Evolutionary conservation across 2,113 vertebrate species (phyloP), one percentile per base, ranked within the genome.

Genomic region (Cochlearius cochlearius): DNA sequence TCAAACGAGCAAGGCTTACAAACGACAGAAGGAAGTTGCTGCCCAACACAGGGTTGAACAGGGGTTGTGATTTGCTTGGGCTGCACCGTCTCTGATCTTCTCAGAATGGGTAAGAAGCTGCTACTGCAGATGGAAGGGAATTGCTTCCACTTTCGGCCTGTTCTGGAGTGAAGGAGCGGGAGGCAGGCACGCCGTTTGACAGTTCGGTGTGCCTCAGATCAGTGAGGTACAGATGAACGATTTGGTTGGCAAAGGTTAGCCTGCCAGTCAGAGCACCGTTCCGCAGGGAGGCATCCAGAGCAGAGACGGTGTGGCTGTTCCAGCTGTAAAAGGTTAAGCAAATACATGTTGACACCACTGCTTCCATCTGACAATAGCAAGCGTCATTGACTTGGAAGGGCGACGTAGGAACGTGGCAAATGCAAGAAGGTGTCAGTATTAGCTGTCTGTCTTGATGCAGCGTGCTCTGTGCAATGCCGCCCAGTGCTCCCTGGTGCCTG

Each of bases 401-500:
- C 30, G 7, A 4, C 1, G 6, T 32, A 25, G 66, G 12, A 63
- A 32, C 2, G 4, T 26, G 77, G 62, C 62, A 25, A 9, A 13
- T 12, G 15, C 56, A 32, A 5, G n/a, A 9, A 64, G 27, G 39
- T 43, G 43, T 69, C 10, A 0, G 36, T 13, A 5, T 25, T 20
- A 26, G 38, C 87, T 41, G 34, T 23, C 59, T 34, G 74, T 39
- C 30, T 11, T 2, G 16, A 14, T 30, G 63, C 56, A 34, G 17
- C 4, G 0, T 5, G 3, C 23, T 18, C 26, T 14, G 19, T 1
- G 34, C 26, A 62, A 15, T 0, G 50, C 1, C 15, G 13, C 34
- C 62, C 49, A 2, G 23, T 10, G 32, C 79, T 39, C 36, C 56
- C 39, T 12, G 23, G 20, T 5, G 12, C 58, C 55, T 8, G 12